Evolutionary conservation across 2,113 vertebrate species (phyloP).

Genomic region (Sciurus niger): DNA sequence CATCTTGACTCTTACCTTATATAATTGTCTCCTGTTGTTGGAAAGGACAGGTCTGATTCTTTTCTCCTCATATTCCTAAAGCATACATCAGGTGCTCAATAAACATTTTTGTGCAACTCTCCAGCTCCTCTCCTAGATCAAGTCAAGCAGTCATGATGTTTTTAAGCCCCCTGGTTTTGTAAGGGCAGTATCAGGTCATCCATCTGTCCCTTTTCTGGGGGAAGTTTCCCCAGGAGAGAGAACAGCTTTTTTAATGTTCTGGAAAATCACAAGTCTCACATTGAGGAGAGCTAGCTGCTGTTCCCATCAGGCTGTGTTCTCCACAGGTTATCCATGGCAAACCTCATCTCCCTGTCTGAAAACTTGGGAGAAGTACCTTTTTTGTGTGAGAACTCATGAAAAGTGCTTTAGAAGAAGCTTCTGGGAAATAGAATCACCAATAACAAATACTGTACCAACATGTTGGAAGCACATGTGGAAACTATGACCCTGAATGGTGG

Average conservation of each 20-base stretch:
- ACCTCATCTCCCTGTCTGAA: background rate
- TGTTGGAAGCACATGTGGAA: slow-evolving; percentile 11
- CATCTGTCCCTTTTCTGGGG: background rate
- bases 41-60: background rate
- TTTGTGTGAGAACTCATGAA: background rate
- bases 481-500: background rate
- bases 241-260: background rate
- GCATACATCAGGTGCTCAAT: background rate
- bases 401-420: background rate
- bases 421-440: background rate
- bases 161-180: background rate
- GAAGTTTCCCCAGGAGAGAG: background rate
- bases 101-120: background rate
- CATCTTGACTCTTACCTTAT: background rate
- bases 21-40: background rate
- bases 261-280: background rate
- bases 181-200: background rate
- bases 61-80: background rate
- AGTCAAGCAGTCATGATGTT: background rate
- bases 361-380: background rate
- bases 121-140: background rate
- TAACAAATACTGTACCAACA: background rate
- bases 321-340: rapidly evolving
- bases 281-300: background rate
- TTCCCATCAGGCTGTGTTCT: background rate